Conservation (phyloP, 2,113 vertebrate genomes). For the Campylorhamphus procurvoides region DNA sequence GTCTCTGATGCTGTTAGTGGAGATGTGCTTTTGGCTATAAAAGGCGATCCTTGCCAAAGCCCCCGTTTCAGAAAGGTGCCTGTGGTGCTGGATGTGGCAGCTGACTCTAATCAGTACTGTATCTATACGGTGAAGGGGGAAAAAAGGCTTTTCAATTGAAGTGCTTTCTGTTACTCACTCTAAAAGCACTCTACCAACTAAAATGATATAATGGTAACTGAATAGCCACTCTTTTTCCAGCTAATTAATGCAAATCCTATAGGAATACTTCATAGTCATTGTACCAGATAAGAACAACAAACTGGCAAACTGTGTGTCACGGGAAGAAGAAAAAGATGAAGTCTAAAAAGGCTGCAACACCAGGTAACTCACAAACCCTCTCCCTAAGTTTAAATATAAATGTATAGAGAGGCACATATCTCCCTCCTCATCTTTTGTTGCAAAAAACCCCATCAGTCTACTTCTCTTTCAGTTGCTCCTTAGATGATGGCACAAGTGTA, state of each 20-base stretch:
- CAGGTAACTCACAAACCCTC: neutral
- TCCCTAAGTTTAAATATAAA: neutral
- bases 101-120: neutral
- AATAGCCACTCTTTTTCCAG: neutral
- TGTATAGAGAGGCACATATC: neutral
- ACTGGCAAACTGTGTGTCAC: neutral
- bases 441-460: neutral
- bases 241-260: neutral
- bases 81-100: neutral
- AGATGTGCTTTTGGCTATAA: neutral
- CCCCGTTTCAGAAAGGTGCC: neutral
- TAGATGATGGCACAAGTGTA: neutral
- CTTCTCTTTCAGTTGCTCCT: neutral
- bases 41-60: neutral
- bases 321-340: neutral
- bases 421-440: neutral
- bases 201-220: neutral
- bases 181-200: neutral
- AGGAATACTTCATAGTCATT: neutral
- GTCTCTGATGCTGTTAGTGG: neutral
- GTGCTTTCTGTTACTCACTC: neutral
- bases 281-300: neutral
- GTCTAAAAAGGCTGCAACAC: neutral
- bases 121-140: fast-evolving
- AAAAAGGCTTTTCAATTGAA: neutral